A percentile compares a stretch with the other conserved stretches of the same genome.
These are phyloP conservation scores for Physocephala rufipes DNA, from an alignment of 2,888 invertebrate genomes.

Conservation along the genomic window DNA sequence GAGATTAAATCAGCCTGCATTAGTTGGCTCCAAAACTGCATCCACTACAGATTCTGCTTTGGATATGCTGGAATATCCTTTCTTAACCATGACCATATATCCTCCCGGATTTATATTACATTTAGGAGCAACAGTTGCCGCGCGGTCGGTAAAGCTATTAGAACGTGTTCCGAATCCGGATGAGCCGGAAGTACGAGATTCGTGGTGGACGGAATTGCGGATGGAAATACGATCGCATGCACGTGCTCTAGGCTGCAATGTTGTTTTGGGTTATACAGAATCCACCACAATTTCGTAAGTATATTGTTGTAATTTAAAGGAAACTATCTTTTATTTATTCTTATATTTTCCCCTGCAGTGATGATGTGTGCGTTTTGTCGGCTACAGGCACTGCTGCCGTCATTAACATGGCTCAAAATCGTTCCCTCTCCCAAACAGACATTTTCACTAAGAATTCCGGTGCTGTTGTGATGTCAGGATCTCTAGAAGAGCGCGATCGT, in stretches of 20 bases:
- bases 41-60: constrained; percentile 75
- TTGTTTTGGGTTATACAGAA: constrained; percentile 94
- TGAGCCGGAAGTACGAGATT: constrained; percentile 90
- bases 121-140: constrained; percentile 87
- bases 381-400: constrained; percentile 95
- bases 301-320: not conserved
- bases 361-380: constrained; percentile 93
- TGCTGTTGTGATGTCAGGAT: constrained; percentile 67
- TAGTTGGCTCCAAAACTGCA: constrained; percentile 70
- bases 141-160: constrained; percentile 83
- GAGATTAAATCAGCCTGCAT: constrained; percentile 70
- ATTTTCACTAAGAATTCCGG: constrained; percentile 51
- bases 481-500: constrained; percentile 68
- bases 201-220: constrained; percentile 97
- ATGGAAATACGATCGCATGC: constrained; percentile 96
- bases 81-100: constrained; percentile 90
- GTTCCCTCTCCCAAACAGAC: constrained; percentile 61
- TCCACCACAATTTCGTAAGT: constrained; percentile 88
- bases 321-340: not conserved
- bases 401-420: constrained; percentile 71
- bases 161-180: constrained; percentile 84
- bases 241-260: constrained; percentile 90
- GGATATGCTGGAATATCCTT: constrained; percentile 94
- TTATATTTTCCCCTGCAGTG: constrained; percentile 73
- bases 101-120: constrained; percentile 89